phyloP scores from a whole-genome alignment of 2,113 vertebrate genomes.

The Ageneiosus marmoratus region DNA sequence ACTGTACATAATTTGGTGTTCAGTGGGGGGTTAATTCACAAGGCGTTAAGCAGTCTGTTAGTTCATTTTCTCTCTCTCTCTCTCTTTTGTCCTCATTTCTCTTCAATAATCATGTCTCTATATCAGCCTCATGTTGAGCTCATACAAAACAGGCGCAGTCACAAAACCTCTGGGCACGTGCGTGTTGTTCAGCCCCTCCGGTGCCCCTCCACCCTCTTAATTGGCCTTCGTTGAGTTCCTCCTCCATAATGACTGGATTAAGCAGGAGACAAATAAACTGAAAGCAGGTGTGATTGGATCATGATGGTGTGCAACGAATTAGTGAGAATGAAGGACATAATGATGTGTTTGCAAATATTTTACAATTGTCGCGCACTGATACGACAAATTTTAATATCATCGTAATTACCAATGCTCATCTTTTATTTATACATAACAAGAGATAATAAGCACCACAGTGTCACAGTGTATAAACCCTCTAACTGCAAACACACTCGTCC shows the following conservation, averaged over 20 bases:
- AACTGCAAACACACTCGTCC: not conserved
- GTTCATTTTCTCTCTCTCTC: constrained; percentile 25
- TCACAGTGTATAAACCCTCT: not conserved
- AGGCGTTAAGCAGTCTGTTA: constrained; percentile 39
- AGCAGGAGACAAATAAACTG: not conserved
- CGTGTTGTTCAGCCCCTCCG: constrained; percentile 18
- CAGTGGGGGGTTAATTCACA: constrained; percentile 43
- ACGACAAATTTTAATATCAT: not conserved
- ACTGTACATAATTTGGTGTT: constrained; percentile 41
- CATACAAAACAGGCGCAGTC: constrained; percentile 32
- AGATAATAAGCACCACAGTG: not conserved
- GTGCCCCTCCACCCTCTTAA: constrained; percentile 35
- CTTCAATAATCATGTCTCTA: constrained; percentile 33
- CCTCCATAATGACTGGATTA: constrained; percentile 24
- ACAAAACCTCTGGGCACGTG: not conserved
- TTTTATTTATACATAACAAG: not conserved
- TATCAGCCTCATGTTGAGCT: constrained; percentile 34
- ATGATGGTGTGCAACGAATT: not conserved
- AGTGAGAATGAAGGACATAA: constrained; percentile 26
- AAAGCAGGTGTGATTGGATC: constrained; percentile 27
- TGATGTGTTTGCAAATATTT: constrained; percentile 43
- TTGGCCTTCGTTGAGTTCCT: constrained; percentile 27
- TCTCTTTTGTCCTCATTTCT: constrained; percentile 11
- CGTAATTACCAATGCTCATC: not conserved
- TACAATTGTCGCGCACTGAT: not conserved